phyloP scores from a whole-genome alignment of 2,888 invertebrate genomes.

The Spialia ferax region DNA sequence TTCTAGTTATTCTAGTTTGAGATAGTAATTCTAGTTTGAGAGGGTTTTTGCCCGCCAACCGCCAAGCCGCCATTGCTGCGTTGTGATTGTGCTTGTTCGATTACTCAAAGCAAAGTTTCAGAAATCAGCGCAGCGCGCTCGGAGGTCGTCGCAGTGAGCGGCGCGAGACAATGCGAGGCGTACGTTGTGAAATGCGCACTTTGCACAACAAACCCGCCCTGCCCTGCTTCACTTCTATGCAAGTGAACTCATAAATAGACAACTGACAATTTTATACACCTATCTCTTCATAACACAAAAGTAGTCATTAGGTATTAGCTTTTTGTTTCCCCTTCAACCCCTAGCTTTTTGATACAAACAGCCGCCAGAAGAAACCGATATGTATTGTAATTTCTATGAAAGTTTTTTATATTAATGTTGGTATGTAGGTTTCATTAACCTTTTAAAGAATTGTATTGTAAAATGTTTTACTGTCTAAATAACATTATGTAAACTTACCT shows the following conservation, averaged over 20 bases:
- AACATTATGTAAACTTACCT: no score
- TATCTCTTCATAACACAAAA: no score
- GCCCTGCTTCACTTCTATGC: constrained; percentile 20
- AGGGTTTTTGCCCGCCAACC: background rate
- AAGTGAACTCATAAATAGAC: constrained; percentile 14
- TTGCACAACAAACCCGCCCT: constrained; percentile 59
- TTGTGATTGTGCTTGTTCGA: constrained; percentile 8
- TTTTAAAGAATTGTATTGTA: no score
- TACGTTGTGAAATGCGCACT: constrained; percentile 79
- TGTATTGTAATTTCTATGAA: no score
- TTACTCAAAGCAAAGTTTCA: constrained; percentile 38
- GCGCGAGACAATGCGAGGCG: constrained; percentile 84
- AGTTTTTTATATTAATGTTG: no score
- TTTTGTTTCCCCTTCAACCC: background rate
- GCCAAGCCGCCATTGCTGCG: background rate
- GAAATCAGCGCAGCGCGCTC: constrained; percentile 42
- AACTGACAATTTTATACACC: background rate
- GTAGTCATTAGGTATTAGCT: no score
- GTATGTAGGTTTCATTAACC: no score
- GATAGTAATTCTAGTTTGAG: background rate
- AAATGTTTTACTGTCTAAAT: no score
- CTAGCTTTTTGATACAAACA: background rate
- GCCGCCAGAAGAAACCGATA: no score
- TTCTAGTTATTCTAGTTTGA: background rate
- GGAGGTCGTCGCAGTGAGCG: constrained; percentile 83